phyloP scores from a whole-genome alignment of 2,888 invertebrate genomes.

The Nomada ruficornis region DNA sequence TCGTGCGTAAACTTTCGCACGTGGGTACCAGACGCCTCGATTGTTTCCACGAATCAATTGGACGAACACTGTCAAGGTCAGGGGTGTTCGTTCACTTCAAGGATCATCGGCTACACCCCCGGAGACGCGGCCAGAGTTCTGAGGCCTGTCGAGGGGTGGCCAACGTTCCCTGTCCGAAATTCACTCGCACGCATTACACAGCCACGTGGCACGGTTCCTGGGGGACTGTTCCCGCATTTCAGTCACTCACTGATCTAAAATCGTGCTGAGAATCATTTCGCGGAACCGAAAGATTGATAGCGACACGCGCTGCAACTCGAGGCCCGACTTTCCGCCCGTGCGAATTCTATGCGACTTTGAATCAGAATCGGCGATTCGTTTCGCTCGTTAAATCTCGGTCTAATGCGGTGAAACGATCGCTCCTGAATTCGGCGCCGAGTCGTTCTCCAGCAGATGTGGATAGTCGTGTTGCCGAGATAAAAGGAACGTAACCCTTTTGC shows the following conservation, averaged over 20 bases:
- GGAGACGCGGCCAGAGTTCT: constrained; percentile 29
- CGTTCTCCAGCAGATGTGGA: not conserved
- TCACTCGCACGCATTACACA: constrained; percentile 65
- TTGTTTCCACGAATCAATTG: not conserved
- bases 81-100: not conserved
- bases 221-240: constrained; percentile 49
- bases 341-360: constrained; percentile 49
- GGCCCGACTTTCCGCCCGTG: constrained; percentile 32
- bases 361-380: constrained; percentile 59
- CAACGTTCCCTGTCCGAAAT: constrained; percentile 61
- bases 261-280: constrained; percentile 52
- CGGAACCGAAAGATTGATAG: constrained; percentile 48
- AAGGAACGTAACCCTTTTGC: constrained; percentile 15
- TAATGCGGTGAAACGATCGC: constrained; percentile 50
- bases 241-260: constrained; percentile 39
- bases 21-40: no score
- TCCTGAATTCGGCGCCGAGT: not conserved
- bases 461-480: constrained; percentile 10
- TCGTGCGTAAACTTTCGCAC: no score
- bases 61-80: constrained; percentile 44
- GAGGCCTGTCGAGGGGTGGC: constrained; percentile 41
- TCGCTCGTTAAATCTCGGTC: constrained; percentile 58
- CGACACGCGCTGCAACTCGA: constrained; percentile 27
- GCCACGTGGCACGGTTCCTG: constrained; percentile 74
- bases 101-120: constrained; percentile 31